Evolutionary conservation across 2,888 invertebrate species (phyloP).

Genomic region (Eristalis arbustorum): DNA sequence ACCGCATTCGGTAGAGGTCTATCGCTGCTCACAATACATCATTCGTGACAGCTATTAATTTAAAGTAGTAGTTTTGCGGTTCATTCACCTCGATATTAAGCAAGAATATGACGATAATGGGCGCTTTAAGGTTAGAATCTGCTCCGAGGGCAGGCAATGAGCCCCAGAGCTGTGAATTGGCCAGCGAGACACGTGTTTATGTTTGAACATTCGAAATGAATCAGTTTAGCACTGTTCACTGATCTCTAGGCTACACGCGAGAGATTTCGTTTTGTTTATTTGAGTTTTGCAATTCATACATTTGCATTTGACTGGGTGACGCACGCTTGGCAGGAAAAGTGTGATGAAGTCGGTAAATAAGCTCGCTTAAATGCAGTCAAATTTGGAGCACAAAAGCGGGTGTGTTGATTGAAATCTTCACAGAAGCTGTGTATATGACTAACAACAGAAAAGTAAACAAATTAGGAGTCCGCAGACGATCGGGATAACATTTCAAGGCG

Average conservation of each 20-base stretch:
- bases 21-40: not conserved
- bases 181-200: not conserved
- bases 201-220: not conserved
- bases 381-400: too few relatives aligned
- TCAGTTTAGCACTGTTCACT: not conserved
- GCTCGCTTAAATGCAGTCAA: too few relatives aligned
- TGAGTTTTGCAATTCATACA: not conserved
- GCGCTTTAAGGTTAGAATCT: not conserved
- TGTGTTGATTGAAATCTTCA: too few relatives aligned
- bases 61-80: not conserved
- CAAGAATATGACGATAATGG: not conserved
- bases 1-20: not conserved
- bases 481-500: too few relatives aligned
- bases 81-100: not conserved
- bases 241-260: not conserved
- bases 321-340: too few relatives aligned
- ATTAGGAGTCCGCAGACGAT: too few relatives aligned
- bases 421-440: too few relatives aligned
- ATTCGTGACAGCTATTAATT: not conserved
- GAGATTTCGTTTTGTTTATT: not conserved
- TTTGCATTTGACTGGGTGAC: too few relatives aligned
- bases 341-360: too few relatives aligned
- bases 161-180: not conserved
- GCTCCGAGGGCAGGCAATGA: not conserved
- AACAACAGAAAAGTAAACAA: too few relatives aligned